These are phyloP conservation scores for Chlamydotis undulata DNA, from an alignment of 2,113 vertebrate species.

Conservation along the genomic window DNA sequence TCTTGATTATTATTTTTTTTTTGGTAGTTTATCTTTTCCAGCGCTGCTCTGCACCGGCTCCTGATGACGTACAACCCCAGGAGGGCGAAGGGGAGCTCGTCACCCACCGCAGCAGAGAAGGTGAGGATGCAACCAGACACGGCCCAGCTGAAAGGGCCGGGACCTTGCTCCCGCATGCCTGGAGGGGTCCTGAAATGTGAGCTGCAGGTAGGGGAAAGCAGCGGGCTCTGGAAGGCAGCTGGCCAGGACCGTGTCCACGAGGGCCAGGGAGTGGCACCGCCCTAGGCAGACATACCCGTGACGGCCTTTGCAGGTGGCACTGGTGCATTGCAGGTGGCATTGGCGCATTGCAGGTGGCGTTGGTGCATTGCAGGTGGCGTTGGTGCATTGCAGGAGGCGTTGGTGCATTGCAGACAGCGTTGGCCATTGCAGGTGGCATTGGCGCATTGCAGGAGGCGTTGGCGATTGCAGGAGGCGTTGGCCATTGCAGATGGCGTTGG, in stretches of 20 bases:
- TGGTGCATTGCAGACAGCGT: accelerated
- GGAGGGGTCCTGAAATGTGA: neutral
- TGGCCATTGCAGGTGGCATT: neutral
- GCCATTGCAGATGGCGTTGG: accelerated
- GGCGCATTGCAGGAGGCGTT: no score
- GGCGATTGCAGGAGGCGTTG: no score
- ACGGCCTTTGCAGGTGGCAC: neutral
- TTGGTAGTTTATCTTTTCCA: neutral
- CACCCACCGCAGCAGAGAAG: accelerated
- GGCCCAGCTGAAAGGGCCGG: accelerated
- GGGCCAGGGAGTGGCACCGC: neutral
- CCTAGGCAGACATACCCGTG: accelerated
- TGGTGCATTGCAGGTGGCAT: accelerated
- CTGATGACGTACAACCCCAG: neutral
- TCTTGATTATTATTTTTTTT: neutral
- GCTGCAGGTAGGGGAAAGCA: neutral
- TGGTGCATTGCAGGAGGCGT: accelerated
- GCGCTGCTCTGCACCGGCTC: neutral
- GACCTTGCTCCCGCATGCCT: neutral
- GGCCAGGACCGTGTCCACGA: accelerated
- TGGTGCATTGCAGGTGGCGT: accelerated
- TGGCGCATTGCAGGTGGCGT: accelerated
- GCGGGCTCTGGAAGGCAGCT: neutral
- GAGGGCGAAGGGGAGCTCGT: neutral
- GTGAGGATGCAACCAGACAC: neutral